Evolutionary conservation across 2,113 vertebrate species (phyloP).

Genomic region (Phyllostomus hastatus): DNA sequence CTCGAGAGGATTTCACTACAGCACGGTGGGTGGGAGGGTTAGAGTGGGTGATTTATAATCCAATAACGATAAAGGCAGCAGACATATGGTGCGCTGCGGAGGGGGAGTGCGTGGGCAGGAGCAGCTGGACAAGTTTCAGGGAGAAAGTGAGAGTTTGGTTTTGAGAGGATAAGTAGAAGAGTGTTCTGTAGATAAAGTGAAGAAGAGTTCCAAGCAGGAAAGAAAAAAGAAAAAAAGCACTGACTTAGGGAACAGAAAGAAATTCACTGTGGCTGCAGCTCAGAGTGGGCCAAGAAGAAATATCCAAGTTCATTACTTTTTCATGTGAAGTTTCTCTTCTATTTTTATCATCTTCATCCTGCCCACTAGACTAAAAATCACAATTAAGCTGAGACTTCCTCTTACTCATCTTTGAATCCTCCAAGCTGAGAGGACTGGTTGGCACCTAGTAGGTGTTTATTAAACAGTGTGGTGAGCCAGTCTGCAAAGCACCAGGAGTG

Average conservation of each 20-base stretch:
- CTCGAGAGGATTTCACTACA: neutral
- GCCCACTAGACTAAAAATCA: neutral
- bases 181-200: neutral
- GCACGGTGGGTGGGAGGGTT: neutral
- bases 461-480: neutral
- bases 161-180: conserved; percentile 12
- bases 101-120: neutral
- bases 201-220: neutral
- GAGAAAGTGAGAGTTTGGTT: neutral
- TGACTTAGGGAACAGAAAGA: conserved; percentile 13
- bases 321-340: neutral
- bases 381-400: neutral
- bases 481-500: neutral
- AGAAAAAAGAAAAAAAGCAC: neutral
- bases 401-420: neutral
- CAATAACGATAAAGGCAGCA: neutral
- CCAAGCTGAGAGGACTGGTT: neutral
- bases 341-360: neutral
- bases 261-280: neutral
- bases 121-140: neutral
- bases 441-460: neutral
- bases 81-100: accelerated
- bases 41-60: neutral
- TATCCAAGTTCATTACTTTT: neutral
- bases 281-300: neutral